A percentile compares a stretch with the other conserved stretches of the same genome.
Conservation (phyloP, 2,888 invertebrate species). For the Cosmorhoe ocellata region DNA sequence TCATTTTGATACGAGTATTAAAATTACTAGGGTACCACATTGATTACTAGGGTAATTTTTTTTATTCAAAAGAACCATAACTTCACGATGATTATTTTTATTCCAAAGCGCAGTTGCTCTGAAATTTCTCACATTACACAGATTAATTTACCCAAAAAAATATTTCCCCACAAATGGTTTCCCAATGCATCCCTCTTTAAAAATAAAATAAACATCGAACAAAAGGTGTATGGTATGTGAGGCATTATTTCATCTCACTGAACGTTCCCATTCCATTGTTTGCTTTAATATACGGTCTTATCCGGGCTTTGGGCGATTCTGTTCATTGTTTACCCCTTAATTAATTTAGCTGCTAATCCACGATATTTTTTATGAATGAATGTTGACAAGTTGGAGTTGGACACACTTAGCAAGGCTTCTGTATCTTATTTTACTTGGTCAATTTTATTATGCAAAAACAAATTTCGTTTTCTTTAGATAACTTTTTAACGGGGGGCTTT, state of each 20-base stretch:
- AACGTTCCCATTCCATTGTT: conserved; percentile 41
- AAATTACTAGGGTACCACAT: too few relatives aligned
- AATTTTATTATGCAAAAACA: too few relatives aligned
- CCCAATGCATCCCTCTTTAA: conserved; percentile 37
- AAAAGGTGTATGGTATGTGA: conserved; percentile 35
- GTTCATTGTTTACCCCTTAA: conserved; percentile 52
- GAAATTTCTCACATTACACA: too few relatives aligned
- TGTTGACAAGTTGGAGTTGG: neutral
- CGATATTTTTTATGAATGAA: conserved; percentile 36
- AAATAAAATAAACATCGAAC: conserved; percentile 33
- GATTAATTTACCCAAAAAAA: neutral
- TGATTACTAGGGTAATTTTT: too few relatives aligned
- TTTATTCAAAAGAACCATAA: too few relatives aligned
- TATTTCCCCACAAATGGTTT: conserved; percentile 33
- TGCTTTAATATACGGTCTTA: conserved; percentile 48
- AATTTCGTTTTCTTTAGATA: too few relatives aligned
- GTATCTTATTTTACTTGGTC: too few relatives aligned
- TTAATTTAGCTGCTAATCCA: conserved; percentile 53
- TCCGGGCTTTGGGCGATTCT: conserved; percentile 34
- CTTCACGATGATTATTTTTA: too few relatives aligned
- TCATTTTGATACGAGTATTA: too few relatives aligned
- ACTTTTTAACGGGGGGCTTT: too few relatives aligned
- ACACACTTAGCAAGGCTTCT: too few relatives aligned
- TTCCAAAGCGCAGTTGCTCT: neutral
- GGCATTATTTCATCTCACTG: conserved; percentile 46